Evolutionary conservation across 2,113 vertebrate genomes (phyloP).

Genomic region (Sporophila hypoxantha): DNA sequence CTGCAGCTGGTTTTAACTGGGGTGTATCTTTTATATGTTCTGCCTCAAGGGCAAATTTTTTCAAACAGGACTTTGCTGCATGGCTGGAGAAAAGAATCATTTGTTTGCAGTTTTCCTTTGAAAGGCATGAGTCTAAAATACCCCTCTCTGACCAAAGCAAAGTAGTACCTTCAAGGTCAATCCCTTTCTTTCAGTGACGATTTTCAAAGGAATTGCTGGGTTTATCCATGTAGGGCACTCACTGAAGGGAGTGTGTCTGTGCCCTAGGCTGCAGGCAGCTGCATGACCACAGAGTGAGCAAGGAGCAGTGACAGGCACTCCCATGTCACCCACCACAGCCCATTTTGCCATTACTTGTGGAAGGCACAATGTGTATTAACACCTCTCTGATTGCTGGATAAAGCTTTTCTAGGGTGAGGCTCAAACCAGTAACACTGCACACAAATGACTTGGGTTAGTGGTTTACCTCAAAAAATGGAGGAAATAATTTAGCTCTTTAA

Average conservation of each 20-base stretch:
- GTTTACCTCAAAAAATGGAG: conserved; percentile 34
- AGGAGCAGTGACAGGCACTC: neutral
- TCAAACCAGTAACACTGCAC: neutral
- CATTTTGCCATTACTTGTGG: neutral
- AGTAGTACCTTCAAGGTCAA: neutral
- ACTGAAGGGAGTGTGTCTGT: neutral
- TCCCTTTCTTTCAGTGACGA: neutral
- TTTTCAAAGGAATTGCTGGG: neutral
- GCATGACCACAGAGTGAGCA: rapidly evolving
- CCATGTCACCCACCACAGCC: neutral
- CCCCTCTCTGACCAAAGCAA: neutral
- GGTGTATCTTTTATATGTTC: conserved; percentile 16
- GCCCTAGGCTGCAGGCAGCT: neutral
- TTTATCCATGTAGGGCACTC: neutral
- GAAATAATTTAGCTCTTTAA: neutral
- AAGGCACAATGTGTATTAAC: neutral
- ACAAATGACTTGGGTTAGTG: neutral
- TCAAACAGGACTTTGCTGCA: neutral
- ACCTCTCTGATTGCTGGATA: neutral
- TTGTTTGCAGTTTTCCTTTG: conserved; percentile 17
- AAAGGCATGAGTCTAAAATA: neutral
- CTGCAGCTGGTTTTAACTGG: conserved; percentile 24
- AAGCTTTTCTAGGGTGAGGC: neutral
- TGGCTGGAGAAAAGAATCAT: conserved; percentile 9
- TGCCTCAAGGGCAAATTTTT: neutral